Percentiles rank a stretch among this genome's conserved stretches.
Conservation (phyloP, 2,113 vertebrate genomes). For the Poicephalus meyeri region DNA sequence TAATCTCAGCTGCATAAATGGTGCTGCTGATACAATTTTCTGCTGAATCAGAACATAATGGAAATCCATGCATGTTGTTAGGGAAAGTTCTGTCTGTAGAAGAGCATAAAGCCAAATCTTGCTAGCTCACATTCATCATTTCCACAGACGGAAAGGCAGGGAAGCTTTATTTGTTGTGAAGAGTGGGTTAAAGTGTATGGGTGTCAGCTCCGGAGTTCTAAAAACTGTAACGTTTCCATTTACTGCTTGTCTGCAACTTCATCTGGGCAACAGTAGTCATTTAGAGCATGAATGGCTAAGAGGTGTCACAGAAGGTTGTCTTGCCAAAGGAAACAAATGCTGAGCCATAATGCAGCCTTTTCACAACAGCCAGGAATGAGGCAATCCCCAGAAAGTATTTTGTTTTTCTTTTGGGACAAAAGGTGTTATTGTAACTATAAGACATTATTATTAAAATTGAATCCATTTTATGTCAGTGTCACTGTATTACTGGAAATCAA, state of each 20-base stretch:
- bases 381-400: background rate
- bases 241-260: background rate
- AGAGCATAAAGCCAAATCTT: background rate
- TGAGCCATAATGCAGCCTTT: background rate
- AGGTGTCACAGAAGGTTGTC: background rate
- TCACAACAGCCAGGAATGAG: background rate
- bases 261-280: background rate
- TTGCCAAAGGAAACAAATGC: background rate
- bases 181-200: background rate
- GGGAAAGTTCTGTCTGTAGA: background rate
- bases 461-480: background rate
- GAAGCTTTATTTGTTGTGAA: background rate
- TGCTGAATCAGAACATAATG: constrained; percentile 37
- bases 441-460: constrained; percentile 10
- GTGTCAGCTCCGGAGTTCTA: background rate
- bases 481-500: constrained; percentile 28
- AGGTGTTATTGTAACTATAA: background rate
- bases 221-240: background rate
- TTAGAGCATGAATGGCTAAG: background rate
- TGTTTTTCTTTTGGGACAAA: background rate
- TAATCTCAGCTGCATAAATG: constrained; percentile 8
- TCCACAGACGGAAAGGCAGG: background rate
- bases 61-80: constrained; percentile 20
- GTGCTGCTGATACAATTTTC: constrained; percentile 27
- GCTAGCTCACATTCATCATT: background rate